phyloP scores from a whole-genome alignment of 2,888 invertebrate genomes.

The Ormia ochracea region DNA sequence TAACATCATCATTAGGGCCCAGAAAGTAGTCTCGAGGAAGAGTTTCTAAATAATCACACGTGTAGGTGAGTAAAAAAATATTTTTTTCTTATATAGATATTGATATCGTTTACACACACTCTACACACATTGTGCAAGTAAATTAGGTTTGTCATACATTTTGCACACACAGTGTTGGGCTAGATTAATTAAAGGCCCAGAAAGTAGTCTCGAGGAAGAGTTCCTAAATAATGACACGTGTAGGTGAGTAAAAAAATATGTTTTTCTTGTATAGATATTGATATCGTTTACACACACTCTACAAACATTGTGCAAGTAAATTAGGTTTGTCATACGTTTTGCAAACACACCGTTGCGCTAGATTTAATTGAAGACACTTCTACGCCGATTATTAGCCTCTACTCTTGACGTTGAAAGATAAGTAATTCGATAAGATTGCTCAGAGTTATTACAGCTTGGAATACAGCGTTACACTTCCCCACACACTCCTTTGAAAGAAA shows the following conservation, averaged over 20 bases:
- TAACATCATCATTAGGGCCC: not conserved
- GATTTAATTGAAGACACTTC: too few relatives aligned
- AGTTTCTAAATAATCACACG: constrained; percentile 73
- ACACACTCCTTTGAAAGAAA: not conserved
- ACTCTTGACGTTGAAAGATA: too few relatives aligned
- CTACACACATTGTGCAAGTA: not conserved
- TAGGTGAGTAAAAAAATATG: constrained; percentile 67
- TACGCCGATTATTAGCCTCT: too few relatives aligned
- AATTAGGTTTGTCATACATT: not conserved
- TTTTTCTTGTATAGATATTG: not conserved
- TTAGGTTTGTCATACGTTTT: not conserved
- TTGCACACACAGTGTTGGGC: too few relatives aligned
- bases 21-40: not conserved
- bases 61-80: constrained; percentile 69
- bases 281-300: not conserved
- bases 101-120: not conserved
- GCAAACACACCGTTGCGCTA: too few relatives aligned
- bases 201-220: constrained; percentile 3
- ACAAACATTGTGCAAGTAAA: not conserved
- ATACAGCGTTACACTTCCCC: not conserved
- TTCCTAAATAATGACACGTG: constrained; percentile 74
- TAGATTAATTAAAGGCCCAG: too few relatives aligned
- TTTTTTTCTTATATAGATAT: not conserved
- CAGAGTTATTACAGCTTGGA: constrained; percentile 11
- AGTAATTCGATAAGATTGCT: too few relatives aligned